phyloP scores from a whole-genome alignment of 2,113 vertebrate species.

The Channa argus region DNA sequence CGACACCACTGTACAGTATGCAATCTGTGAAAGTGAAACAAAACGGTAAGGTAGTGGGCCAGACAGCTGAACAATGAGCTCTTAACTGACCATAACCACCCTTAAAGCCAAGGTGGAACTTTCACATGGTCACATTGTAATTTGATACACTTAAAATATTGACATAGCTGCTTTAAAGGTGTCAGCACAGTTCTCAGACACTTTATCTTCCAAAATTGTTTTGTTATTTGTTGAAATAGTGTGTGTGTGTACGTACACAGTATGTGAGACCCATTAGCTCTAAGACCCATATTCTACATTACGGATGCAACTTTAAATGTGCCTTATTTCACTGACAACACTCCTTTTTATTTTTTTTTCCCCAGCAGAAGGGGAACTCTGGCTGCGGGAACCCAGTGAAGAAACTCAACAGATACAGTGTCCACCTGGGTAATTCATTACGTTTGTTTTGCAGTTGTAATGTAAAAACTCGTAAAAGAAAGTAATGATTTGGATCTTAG shows the following conservation, averaged over 20 bases:
- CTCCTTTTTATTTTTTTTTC: constrained; percentile 15
- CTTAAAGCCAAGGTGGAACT: too few species aligned
- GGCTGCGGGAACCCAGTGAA: constrained; percentile 79
- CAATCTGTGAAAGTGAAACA: too few species aligned
- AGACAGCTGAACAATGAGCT: too few species aligned
- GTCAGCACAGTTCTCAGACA: not conserved
- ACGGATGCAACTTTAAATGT: not conserved
- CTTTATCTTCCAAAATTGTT: not conserved
- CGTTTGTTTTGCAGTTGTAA: constrained; percentile 21
- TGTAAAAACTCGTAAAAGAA: constrained; percentile 4
- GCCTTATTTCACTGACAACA: not conserved
- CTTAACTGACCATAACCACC: too few species aligned
- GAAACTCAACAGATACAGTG: constrained; percentile 80
- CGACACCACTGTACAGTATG: too few species aligned
- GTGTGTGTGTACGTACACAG: not conserved
- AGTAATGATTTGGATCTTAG: not conserved
- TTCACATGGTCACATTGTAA: too few species aligned
- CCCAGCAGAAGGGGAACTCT: constrained; percentile 78
- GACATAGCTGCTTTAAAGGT: not conserved
- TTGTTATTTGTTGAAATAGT: not conserved
- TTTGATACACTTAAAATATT: too few species aligned
- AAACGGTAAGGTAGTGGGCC: too few species aligned
- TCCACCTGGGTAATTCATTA: constrained; percentile 86
- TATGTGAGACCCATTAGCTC: not conserved
- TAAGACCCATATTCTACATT: not conserved